Percentiles rank a stretch among this genome's conserved stretches.
These are phyloP conservation scores for Acrobasis repandana DNA, from an alignment of 2,888 invertebrate genomes.

Conservation along the genomic window DNA sequence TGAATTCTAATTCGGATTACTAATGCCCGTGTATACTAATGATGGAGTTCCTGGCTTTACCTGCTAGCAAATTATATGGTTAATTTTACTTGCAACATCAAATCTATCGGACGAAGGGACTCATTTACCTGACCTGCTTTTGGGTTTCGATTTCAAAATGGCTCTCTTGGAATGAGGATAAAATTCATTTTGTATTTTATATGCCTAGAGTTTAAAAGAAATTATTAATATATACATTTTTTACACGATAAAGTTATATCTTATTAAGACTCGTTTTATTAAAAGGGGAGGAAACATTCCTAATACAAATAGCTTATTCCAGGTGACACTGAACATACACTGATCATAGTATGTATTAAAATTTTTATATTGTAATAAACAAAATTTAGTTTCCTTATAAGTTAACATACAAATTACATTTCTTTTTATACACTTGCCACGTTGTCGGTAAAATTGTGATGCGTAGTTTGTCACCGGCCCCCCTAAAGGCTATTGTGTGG, in stretches of 20 bases:
- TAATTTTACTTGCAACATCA: neutral
- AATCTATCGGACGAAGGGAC: neutral
- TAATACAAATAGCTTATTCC: no score
- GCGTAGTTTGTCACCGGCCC: slow-evolving; percentile 46
- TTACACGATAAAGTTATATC: no score
- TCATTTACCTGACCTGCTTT: neutral
- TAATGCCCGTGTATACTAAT: slow-evolving; percentile 9
- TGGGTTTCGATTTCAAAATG: neutral
- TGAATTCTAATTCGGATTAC: slow-evolving; percentile 14
- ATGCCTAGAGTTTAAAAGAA: no score
- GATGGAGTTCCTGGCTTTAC: slow-evolving; percentile 2
- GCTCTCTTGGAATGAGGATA: no score
- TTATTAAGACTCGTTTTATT: no score
- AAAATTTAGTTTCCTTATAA: no score
- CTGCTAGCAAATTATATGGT: slow-evolving; percentile 13
- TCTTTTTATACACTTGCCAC: neutral
- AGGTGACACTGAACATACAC: no score
- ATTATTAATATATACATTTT: no score
- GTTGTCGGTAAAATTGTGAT: slow-evolving; percentile 41
- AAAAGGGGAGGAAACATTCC: no score
- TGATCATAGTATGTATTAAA: no score
- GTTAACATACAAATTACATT: neutral
- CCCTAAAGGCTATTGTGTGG: slow-evolving; percentile 52
- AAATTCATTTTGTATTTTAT: no score
- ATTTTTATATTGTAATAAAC: no score